phyloP scores from a whole-genome alignment of 1,140 invertebrate species.

The Drosophila sechellia region DNA sequence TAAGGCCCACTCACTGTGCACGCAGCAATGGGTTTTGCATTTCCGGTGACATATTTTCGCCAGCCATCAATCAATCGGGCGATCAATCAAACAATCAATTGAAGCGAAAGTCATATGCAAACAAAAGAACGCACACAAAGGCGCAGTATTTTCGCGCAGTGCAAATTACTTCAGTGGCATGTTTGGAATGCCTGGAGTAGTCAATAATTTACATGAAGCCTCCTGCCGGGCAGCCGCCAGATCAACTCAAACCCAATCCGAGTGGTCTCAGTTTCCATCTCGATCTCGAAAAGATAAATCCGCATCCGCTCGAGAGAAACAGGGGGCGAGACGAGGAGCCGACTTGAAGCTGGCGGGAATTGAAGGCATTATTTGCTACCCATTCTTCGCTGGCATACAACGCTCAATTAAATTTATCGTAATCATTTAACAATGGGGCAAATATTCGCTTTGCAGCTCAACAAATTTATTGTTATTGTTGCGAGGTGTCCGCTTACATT shows the following conservation, averaged over 20 bases:
- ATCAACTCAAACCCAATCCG: slow-evolving; percentile 37
- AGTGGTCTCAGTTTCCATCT: slow-evolving; percentile 44
- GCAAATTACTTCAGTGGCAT: slow-evolving; percentile 6
- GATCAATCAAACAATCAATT: slow-evolving; percentile 34
- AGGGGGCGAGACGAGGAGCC: neutral
- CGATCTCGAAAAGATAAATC: slow-evolving; percentile 17
- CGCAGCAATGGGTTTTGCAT: slow-evolving; percentile 35
- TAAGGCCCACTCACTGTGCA: slow-evolving; percentile 15
- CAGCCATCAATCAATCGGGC: slow-evolving; percentile 36
- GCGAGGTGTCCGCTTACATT: slow-evolving; percentile 45
- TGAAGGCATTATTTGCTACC: slow-evolving; percentile 35
- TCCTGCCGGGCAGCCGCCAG: neutral
- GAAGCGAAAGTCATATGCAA: slow-evolving; percentile 18
- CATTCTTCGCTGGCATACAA: slow-evolving; percentile 38
- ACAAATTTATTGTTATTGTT: slow-evolving; percentile 42
- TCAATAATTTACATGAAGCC: slow-evolving; percentile 32
- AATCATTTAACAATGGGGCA: slow-evolving; percentile 77
- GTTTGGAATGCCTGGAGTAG: slow-evolving; percentile 30
- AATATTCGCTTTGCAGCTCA: slow-evolving; percentile 45
- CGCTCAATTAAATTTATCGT: slow-evolving; percentile 77
- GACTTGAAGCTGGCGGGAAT: slow-evolving; percentile 40
- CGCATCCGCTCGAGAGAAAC: neutral
- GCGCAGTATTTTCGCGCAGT: slow-evolving; percentile 2
- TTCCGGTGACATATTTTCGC: slow-evolving; percentile 37
- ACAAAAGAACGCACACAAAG: slow-evolving; percentile 3